These are phyloP conservation scores for Scleropages formosus DNA, from an alignment of 2,797 vertebrate species.

Conservation along the genomic window DNA sequence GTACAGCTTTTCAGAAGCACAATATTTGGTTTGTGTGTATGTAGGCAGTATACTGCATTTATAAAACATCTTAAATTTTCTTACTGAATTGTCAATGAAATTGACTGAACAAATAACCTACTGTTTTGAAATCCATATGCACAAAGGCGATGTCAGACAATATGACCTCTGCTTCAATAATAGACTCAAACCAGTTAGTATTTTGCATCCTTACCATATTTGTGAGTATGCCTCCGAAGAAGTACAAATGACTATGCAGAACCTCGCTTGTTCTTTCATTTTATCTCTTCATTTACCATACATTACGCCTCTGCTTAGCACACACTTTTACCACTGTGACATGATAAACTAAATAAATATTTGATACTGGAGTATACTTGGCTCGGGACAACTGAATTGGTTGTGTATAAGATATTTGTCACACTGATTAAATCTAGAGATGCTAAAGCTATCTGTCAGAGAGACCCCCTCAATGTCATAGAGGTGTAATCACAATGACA, in stretches of 20 bases:
- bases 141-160: too few species aligned
- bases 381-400: not conserved
- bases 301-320: not conserved
- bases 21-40: too few species aligned
- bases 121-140: too few species aligned
- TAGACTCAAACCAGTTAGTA: too few species aligned
- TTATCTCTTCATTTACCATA: not conserved
- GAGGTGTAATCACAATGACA: not conserved
- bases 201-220: too few species aligned
- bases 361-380: conserved; percentile 1
- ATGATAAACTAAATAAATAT: conserved; percentile 7
- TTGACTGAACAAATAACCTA: not conserved
- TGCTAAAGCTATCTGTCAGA: not conserved
- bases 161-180: too few species aligned
- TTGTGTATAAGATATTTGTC: not conserved
- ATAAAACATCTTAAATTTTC: too few species aligned
- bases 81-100: not conserved
- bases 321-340: not conserved
- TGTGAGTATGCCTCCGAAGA: too few species aligned
- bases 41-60: too few species aligned
- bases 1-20: too few species aligned
- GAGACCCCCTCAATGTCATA: not conserved
- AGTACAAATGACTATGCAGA: too few species aligned
- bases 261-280: not conserved
- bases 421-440: not conserved